These are phyloP conservation scores for Panurus biarmicus DNA, from an alignment of 2,113 vertebrate genomes.

Conservation along the genomic window DNA sequence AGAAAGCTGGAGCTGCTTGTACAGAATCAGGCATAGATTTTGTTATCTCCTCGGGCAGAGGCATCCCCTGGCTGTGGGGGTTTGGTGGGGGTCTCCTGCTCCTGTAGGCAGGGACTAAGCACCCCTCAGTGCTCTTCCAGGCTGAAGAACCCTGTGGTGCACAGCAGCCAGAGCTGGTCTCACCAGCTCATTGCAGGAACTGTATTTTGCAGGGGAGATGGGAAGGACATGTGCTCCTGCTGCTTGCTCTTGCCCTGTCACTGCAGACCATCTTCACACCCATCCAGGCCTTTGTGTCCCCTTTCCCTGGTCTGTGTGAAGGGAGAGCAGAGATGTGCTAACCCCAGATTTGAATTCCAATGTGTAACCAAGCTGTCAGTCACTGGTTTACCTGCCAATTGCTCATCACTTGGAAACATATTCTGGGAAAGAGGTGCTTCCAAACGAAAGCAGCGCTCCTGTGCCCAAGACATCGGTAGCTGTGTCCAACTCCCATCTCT, in stretches of 20 bases:
- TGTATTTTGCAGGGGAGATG: background rate
- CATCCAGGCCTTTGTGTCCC: background rate
- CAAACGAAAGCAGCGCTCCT: background rate
- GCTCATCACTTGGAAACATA: background rate
- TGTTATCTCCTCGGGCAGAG: background rate
- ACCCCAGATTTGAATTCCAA: background rate
- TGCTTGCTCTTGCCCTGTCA: background rate
- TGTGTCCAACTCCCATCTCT: background rate
- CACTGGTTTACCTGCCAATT: background rate
- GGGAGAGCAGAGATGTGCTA: background rate
- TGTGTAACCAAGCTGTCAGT: background rate
- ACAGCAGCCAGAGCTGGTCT: background rate
- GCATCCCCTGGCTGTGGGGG: background rate
- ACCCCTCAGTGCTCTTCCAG: background rate
- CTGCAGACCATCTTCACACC: background rate
- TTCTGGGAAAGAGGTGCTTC: background rate
- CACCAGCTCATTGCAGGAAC: background rate
- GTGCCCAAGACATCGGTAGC: background rate
- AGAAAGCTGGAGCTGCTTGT: background rate
- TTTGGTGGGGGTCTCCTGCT: background rate
- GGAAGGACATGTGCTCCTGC: background rate
- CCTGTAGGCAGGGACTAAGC: background rate
- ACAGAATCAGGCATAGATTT: background rate
- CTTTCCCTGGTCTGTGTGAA: background rate
- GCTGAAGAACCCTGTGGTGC: background rate